A percentile compares a stretch with the other conserved stretches of the same genome.
These are phyloP conservation scores for Pachypanchax playfairii DNA, from an alignment of 2,113 vertebrate species.

Conservation along the genomic window DNA sequence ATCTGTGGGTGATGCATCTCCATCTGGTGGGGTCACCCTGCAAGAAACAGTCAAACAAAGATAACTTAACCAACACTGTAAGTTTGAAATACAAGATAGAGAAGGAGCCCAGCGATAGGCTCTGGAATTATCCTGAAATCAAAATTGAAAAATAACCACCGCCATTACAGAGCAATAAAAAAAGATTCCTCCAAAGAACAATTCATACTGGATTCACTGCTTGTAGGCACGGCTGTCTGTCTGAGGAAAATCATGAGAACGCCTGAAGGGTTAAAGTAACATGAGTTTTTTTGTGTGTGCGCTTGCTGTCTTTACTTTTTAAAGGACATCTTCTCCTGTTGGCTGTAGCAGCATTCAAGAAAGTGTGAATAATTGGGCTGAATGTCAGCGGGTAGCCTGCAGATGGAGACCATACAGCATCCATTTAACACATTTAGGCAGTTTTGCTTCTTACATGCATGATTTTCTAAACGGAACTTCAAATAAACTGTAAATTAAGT, in stretches of 20 bases:
- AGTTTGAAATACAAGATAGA: background rate
- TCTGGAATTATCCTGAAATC: too few relatives aligned
- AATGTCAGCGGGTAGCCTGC: conserved; percentile 76
- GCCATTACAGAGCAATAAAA: conserved; percentile 18
- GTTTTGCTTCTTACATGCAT: conserved; percentile 30
- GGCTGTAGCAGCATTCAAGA: conserved; percentile 65
- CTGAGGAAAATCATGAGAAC: conserved; percentile 44
- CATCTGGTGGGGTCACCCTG: conserved; percentile 89
- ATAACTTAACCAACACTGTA: background rate
- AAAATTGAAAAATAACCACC: conserved; percentile 8
- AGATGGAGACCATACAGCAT: conserved; percentile 58
- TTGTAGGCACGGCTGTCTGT: conserved; percentile 27
- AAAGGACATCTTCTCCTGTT: conserved; percentile 71
- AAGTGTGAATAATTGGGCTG: conserved; percentile 77
- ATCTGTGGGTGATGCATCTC: conserved; percentile 62
- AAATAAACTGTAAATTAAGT: background rate
- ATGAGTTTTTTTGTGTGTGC: conserved; percentile 59
- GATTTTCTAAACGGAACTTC: too few relatives aligned
- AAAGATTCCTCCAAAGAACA: conserved; percentile 33
- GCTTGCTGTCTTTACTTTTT: conserved; percentile 61
- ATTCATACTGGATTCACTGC: conserved; percentile 11
- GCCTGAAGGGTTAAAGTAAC: conserved; percentile 52
- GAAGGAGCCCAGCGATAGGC: background rate
- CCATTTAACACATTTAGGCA: conserved; percentile 48
- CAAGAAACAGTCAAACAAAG: conserved; percentile 17